Conservation (phyloP, 2,888 invertebrate genomes). For the Allygus modestus region DNA sequence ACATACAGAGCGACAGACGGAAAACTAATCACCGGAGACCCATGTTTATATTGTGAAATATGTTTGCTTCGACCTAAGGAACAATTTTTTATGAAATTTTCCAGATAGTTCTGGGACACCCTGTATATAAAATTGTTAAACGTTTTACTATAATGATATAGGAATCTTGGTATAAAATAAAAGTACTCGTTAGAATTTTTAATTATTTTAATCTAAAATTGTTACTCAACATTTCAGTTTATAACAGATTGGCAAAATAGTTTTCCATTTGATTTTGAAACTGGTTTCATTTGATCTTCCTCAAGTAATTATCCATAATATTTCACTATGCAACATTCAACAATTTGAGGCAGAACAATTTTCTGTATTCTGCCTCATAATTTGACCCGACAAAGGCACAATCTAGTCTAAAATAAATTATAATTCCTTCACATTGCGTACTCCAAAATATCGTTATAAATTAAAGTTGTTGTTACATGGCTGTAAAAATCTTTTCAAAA, state of each 20-base stretch:
- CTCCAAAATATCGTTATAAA: background rate
- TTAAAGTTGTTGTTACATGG: background rate
- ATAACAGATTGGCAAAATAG: conserved; percentile 9
- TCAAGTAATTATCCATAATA: background rate
- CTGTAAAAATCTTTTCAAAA: background rate
- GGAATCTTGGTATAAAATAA: background rate
- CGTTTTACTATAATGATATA: too few relatives aligned
- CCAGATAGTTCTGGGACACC: too few relatives aligned
- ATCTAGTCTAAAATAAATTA: conserved; percentile 19
- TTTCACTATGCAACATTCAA: conserved; percentile 29
- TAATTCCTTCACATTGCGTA: background rate
- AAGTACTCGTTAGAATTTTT: background rate
- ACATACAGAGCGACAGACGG: too few relatives aligned
- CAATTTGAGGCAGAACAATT: conserved; percentile 1
- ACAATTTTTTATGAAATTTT: too few relatives aligned
- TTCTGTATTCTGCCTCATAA: background rate
- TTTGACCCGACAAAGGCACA: conserved; percentile 49
- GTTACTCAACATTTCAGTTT: conserved; percentile 16
- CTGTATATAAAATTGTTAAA: too few relatives aligned
- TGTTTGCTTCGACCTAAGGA: too few relatives aligned
- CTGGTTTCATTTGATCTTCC: background rate
- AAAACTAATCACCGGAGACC: too few relatives aligned
- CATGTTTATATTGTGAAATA: too few relatives aligned
- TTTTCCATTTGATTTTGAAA: conserved; percentile 2
- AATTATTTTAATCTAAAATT: conserved; percentile 24